phyloP scores from a whole-genome alignment of 2,797 vertebrate genomes.

The Brachyalestes nurse region DNA sequence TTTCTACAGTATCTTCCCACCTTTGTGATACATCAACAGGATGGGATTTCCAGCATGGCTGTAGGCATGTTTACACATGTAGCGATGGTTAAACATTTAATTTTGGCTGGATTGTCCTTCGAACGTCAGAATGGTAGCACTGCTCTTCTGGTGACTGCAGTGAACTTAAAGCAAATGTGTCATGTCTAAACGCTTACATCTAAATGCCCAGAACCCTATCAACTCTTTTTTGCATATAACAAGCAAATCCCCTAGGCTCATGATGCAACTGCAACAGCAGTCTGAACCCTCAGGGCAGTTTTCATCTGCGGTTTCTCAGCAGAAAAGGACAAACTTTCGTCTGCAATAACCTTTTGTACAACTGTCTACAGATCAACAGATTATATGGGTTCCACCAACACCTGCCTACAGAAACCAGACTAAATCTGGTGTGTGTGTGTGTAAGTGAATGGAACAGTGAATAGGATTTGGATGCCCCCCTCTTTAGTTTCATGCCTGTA shows the following conservation, averaged over 20 bases:
- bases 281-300: conserved; percentile 1
- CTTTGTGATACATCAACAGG: neutral
- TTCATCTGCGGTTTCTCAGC: neutral
- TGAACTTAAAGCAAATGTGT: neutral
- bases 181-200: neutral
- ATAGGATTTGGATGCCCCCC: conserved; percentile 48
- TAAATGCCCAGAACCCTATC: neutral
- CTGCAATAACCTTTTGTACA: neutral
- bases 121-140: neutral
- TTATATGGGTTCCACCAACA: neutral
- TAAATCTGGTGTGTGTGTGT: conserved; percentile 35
- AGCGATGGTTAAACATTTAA: neutral
- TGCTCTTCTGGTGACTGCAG: neutral
- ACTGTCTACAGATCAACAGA: neutral
- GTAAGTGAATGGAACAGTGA: conserved; percentile 39
- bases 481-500: conserved; percentile 54
- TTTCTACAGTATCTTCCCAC: neutral
- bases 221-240: neutral
- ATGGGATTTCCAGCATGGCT: neutral
- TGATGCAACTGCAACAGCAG: neutral
- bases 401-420: conserved; percentile 27
- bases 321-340: neutral
- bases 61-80: neutral
- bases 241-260: neutral
- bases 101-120: neutral